Evolutionary conservation across 2,888 invertebrate species (phyloP), one percentile per base, ranked within the genome.

Genomic region (Hydriomena furcata): DNA sequence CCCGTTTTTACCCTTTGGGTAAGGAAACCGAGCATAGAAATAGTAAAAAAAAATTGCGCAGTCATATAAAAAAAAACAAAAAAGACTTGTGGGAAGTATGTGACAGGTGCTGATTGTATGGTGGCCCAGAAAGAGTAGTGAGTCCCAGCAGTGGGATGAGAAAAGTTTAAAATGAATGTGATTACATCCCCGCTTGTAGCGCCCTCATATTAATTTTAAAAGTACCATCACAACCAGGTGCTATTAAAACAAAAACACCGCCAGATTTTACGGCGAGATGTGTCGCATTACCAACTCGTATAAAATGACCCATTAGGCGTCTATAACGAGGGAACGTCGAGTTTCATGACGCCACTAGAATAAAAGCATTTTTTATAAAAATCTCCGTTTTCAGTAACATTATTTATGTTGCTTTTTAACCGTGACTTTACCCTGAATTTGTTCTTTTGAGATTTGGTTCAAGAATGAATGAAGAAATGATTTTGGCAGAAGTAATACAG

Each of bases 281-380:
- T 62, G 66, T 61, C 64, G 62, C 53, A 44, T 57, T 60, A 60
- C 62, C 60, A 63, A 76, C 76, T 76, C 73, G 62, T 74, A 73
- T 71, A 76, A 75, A 76, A 74, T 62, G 66, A 66, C 57, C 73
- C 77, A 79, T 79, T 79, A 79, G 63, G 61, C 60, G 59, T 61
- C 53, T 60, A 60, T 73, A 71, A 75, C 66, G 72, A 73, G 50
- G 36, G 21, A 32, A 46, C 13, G 66, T 58, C 60, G 56, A 54
- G 69, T 65, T 66, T 66, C 52, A 52, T 52, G n/a, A 13, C 17
- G 17, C 25, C 17, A 24, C 21, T 45, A 46, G 54, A 46, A 34
- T 34, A n/a, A 45, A 50, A 30, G 21, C 27, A 25, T 34, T 47
- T 52, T 52, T 52, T 52, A 36, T 46, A 28, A 40, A 21, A 27